Conservation (phyloP, 2,113 vertebrate species). For the Turdus rufiventris region DNA sequence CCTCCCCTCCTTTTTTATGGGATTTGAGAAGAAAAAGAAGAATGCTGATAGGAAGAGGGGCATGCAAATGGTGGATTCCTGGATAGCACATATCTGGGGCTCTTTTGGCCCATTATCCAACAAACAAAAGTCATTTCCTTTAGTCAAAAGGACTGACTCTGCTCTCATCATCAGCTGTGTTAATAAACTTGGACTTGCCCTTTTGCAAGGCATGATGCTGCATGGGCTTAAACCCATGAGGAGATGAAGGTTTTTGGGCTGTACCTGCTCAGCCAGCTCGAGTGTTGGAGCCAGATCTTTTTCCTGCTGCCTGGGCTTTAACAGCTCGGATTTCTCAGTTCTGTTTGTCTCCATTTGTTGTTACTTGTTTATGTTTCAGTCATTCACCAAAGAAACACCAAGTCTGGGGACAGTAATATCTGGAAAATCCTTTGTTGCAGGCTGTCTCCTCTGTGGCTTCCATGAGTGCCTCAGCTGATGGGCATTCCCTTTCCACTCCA, state of each 20-base stretch:
- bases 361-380: not conserved
- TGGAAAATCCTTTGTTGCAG: not conserved
- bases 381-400: not conserved
- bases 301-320: not conserved
- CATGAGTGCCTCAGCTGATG: not conserved
- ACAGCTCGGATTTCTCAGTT: not conserved
- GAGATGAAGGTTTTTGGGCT: not conserved
- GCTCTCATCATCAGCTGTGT: not conserved
- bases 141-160: not conserved
- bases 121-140: not conserved
- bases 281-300: not conserved
- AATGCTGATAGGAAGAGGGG: not conserved
- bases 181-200: not conserved
- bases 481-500: slow-evolving; percentile 9
- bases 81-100: not conserved
- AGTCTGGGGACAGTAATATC: not conserved
- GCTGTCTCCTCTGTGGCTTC: not conserved
- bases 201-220: not conserved
- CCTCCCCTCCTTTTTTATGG: not conserved
- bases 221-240: not conserved
- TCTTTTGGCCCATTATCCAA: not conserved
- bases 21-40: not conserved
- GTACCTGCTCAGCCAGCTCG: not conserved
- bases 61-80: not conserved
- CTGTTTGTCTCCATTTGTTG: not conserved